A percentile compares a stretch with the other conserved stretches of the same genome.
These are phyloP conservation scores for Barnardius zonarius DNA, from an alignment of 2,113 vertebrate species.

Conservation along the genomic window DNA sequence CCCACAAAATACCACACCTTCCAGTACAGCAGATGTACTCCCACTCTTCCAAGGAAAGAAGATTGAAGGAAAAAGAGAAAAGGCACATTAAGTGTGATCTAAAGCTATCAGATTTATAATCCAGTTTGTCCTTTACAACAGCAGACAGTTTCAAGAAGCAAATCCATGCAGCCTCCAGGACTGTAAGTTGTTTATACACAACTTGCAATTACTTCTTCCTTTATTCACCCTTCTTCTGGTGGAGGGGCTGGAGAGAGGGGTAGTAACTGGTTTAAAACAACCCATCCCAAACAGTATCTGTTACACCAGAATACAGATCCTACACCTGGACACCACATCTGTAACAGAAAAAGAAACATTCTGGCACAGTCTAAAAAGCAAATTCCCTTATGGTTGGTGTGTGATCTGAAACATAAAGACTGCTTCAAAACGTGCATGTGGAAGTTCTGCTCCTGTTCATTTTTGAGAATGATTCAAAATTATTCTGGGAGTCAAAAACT, in stretches of 20 bases:
- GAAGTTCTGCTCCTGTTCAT: background rate
- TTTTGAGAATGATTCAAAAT: background rate
- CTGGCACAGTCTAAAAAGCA: background rate
- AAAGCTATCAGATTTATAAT: background rate
- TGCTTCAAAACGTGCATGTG: background rate
- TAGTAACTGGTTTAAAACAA: background rate
- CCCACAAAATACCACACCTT: background rate
- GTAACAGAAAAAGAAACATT: background rate
- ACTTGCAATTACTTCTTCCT: background rate
- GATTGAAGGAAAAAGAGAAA: background rate
- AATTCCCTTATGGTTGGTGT: background rate
- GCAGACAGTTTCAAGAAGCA: background rate
- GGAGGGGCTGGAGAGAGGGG: background rate
- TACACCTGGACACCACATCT: background rate
- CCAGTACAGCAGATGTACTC: background rate
- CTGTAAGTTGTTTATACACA: background rate
- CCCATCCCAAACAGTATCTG: background rate
- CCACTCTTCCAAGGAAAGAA: background rate
- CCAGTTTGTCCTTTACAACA: background rate
- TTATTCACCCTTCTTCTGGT: background rate
- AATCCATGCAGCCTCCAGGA: background rate
- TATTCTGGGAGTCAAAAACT: background rate
- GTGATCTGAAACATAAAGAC: background rate
- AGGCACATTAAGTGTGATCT: background rate
- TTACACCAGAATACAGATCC: background rate